Percentiles rank a stretch among this genome's conserved stretches.
These are phyloP conservation scores for Bolinopsis microptera DNA, from an alignment of 37 sponge, comb jelly and placozoan genomes.

Conservation along the genomic window DNA sequence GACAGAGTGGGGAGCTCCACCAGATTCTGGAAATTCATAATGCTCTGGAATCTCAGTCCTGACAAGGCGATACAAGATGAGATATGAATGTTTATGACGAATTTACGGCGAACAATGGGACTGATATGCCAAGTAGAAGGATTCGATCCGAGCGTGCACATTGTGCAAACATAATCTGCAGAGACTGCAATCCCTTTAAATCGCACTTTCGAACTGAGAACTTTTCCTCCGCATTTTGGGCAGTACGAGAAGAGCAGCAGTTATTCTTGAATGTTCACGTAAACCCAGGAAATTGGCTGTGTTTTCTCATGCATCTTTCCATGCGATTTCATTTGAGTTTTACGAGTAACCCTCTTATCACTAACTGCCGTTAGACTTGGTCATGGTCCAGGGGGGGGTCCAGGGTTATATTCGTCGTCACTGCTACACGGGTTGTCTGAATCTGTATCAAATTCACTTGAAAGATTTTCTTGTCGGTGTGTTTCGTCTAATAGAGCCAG, in stretches of 20 bases:
- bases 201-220: neutral
- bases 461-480: too few relatives aligned
- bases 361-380: neutral
- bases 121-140: neutral
- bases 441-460: too few relatives aligned
- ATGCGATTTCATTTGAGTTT: neutral
- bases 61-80: neutral
- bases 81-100: neutral
- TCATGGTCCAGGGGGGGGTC: too few relatives aligned
- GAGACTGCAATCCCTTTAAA: neutral
- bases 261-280: neutral
- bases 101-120: neutral
- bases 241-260: neutral
- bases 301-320: constrained; percentile 2
- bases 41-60: neutral
- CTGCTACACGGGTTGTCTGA: neutral
- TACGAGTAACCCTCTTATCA: neutral
- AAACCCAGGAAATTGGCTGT: constrained; percentile 20
- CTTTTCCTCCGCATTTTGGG: neutral
- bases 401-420: neutral
- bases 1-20: constrained; percentile 9
- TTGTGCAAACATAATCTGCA: neutral
- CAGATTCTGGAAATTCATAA: neutral
- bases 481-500: too few relatives aligned
- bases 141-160: neutral